Conservation (phyloP, 2,797 vertebrate species). For the Danio tinwini region DNA sequence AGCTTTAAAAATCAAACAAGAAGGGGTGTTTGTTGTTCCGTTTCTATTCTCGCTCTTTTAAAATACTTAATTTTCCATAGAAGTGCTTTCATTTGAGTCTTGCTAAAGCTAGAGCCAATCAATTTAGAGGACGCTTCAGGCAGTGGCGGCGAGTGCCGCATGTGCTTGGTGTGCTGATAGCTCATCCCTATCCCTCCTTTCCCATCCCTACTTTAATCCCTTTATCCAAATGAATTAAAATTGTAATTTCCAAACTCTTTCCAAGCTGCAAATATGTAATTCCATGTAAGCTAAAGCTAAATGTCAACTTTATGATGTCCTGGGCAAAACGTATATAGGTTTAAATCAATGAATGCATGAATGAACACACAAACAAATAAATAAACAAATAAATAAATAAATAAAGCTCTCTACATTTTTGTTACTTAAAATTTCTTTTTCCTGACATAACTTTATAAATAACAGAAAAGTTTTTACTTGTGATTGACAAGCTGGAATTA, state of each 20-base stretch:
- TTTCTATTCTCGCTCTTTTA: constrained; percentile 11
- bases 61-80: constrained; percentile 7
- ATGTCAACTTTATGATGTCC: constrained; percentile 23
- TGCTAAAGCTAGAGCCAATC: constrained; percentile 38
- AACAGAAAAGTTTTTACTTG: neutral
- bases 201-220: constrained; percentile 34
- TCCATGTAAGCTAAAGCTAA: constrained; percentile 11
- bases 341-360: too few relatives aligned
- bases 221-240: constrained; percentile 44
- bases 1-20: neutral
- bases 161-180: constrained; percentile 31
- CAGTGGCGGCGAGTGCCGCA: neutral
- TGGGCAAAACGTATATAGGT: neutral
- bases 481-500: neutral
- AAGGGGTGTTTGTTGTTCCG: neutral
- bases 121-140: constrained; percentile 34
- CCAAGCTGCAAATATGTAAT: constrained; percentile 28
- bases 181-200: constrained; percentile 5
- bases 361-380: too few relatives aligned
- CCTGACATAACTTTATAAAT: constrained; percentile 17
- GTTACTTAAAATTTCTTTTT: too few relatives aligned
- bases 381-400: too few relatives aligned
- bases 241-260: constrained; percentile 16
- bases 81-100: constrained; percentile 26
- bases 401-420: too few relatives aligned